These are phyloP conservation scores for Lasioglossum morio DNA, from an alignment of 2,888 invertebrate species.

Conservation along the genomic window DNA sequence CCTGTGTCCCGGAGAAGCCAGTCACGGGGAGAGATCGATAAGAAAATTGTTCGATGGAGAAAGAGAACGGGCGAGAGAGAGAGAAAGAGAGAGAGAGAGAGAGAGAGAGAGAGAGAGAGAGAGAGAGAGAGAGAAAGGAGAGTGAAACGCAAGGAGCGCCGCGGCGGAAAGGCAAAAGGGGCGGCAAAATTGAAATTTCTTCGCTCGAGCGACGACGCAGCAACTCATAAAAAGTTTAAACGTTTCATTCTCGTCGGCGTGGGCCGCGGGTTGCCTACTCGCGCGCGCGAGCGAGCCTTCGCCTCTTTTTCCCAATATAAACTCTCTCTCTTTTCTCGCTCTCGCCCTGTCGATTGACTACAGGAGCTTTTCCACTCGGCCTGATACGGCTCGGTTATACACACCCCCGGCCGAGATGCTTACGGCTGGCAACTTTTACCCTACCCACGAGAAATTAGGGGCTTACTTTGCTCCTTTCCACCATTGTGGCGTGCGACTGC, in stretches of 20 bases:
- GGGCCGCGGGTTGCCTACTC: conserved; percentile 68
- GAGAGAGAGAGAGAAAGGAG: neutral
- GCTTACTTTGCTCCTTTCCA: conserved; percentile 80
- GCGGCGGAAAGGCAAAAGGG: conserved; percentile 61
- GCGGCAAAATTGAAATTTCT: conserved; percentile 84
- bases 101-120: no score
- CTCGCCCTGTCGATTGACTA: conserved; percentile 79
- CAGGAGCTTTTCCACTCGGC: conserved; percentile 69
- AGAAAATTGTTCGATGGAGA: conserved; percentile 5
- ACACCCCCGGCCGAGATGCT: conserved; percentile 70
- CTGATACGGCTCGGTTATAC: conserved; percentile 69
- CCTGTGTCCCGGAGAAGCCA: conserved; percentile 5
- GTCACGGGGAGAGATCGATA: conserved; percentile 34
- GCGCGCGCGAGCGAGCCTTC: conserved; percentile 59
- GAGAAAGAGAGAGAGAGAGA: no score
- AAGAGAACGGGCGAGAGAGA: conserved; percentile 4
- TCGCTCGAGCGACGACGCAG: conserved; percentile 83
- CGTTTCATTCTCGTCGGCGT: conserved; percentile 77
- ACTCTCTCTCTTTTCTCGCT: conserved; percentile 76
- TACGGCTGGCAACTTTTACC: conserved; percentile 80
- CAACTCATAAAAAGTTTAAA: conserved; percentile 85
- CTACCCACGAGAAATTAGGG: conserved; percentile 83
- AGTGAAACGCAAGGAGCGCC: conserved; percentile 40
- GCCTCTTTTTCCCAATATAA: conserved; percentile 80
- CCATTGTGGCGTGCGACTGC: conserved; percentile 52